These are phyloP conservation scores for Hyles lineata DNA, from an alignment of 2,888 invertebrate genomes.

Conservation along the genomic window DNA sequence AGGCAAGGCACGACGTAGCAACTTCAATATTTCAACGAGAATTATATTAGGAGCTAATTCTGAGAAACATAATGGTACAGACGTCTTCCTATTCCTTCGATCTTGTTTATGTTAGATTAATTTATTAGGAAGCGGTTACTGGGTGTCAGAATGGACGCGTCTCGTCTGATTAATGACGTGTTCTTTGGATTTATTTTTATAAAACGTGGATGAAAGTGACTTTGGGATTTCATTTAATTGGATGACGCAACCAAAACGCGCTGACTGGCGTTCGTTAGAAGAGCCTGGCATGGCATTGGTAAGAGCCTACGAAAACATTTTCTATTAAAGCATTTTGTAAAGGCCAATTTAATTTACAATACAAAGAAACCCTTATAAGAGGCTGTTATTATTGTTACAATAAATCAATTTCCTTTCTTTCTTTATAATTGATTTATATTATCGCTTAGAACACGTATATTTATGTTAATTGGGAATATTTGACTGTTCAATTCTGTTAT, in stretches of 20 bases:
- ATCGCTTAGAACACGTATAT: too few relatives aligned
- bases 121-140: conserved; percentile 65
- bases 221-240: conserved; percentile 60
- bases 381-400: too few relatives aligned
- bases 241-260: conserved; percentile 60
- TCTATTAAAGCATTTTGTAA: conserved; percentile 15
- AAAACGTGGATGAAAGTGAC: conserved; percentile 48
- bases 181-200: conserved; percentile 59
- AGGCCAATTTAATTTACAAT: neutral
- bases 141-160: conserved; percentile 56
- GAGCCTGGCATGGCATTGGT: conserved; percentile 19
- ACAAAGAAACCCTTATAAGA: neutral
- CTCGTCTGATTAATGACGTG: conserved; percentile 68
- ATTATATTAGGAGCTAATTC: conserved; percentile 29
- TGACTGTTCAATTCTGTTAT: too few relatives aligned
- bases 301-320: conserved; percentile 1
- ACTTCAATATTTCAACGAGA: conserved; percentile 34
- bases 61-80: conserved; percentile 31
- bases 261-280: conserved; percentile 33
- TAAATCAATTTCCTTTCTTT: too few relatives aligned
- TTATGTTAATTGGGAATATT: too few relatives aligned
- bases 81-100: conserved; percentile 43
- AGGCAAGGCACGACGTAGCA: conserved; percentile 39
- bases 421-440: neutral
- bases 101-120: conserved; percentile 64